phyloP scores from a whole-genome alignment of 2,888 invertebrate genomes.

The Anagyrus pseudococci region DNA sequence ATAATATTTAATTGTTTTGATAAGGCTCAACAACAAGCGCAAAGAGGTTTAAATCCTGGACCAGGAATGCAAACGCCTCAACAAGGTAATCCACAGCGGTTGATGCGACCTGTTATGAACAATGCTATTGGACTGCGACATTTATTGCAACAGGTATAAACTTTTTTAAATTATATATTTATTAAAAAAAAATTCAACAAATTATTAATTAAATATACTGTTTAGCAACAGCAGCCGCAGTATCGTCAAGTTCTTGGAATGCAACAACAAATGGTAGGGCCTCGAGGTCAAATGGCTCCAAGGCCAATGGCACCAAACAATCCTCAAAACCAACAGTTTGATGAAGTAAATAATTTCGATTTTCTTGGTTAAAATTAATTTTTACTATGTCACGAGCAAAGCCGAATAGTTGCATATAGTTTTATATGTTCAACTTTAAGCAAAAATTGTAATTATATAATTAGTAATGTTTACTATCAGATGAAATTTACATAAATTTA shows the following conservation, averaged over 20 bases:
- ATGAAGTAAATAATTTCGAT: constrained; percentile 64
- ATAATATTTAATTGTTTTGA: no score
- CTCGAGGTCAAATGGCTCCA: constrained; percentile 61
- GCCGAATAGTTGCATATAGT: background rate
- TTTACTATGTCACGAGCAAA: no score
- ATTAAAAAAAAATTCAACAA: background rate
- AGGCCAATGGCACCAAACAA: constrained; percentile 59
- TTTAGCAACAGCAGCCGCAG: constrained; percentile 70
- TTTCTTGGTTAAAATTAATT: constrained; percentile 56
- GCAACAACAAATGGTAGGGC: constrained; percentile 65
- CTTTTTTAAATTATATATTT: background rate
- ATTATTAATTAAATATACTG: constrained; percentile 2
- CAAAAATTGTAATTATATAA: background rate
- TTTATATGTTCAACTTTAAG: background rate
- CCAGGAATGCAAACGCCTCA: constrained; percentile 57
- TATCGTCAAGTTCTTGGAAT: constrained; percentile 70
- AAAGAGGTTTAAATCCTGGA: constrained; percentile 53
- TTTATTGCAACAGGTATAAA: constrained; percentile 76
- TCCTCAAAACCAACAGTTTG: constrained; percentile 64
- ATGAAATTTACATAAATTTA: background rate
- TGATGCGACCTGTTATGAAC: constrained; percentile 76
- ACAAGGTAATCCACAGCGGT: constrained; percentile 67
- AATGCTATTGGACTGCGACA: constrained; percentile 80
- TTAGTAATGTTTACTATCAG: background rate
- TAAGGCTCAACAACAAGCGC: constrained; percentile 61